phyloP scores from a whole-genome alignment of 2,888 invertebrate genomes.

The Melanargia galathea region DNA sequence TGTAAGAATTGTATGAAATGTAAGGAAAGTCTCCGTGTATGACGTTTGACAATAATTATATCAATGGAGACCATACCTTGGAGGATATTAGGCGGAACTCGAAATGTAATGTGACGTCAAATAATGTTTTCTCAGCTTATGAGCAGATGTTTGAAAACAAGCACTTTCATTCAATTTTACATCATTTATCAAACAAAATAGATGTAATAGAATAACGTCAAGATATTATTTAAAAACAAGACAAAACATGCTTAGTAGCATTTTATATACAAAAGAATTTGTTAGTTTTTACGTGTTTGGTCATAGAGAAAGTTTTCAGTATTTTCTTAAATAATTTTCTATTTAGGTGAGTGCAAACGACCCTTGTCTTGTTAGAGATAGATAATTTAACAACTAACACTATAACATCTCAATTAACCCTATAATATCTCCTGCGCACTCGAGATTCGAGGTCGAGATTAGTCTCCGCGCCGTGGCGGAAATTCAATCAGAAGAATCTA shows the following conservation, averaged over 20 bases:
- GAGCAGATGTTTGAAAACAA: slow-evolving; percentile 64
- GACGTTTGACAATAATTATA: slow-evolving; percentile 79
- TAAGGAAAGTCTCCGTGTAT: slow-evolving; percentile 53
- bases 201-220: slow-evolving; percentile 7
- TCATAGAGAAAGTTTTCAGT: too few relatives aligned
- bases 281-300: too few relatives aligned
- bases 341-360: too few relatives aligned
- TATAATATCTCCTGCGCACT: too few relatives aligned
- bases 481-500: too few relatives aligned
- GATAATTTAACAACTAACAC: too few relatives aligned
- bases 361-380: too few relatives aligned
- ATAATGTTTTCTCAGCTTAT: slow-evolving; percentile 75
- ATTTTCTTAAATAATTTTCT: too few relatives aligned
- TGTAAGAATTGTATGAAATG: slow-evolving; percentile 42
- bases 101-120: slow-evolving; percentile 57
- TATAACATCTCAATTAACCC: too few relatives aligned
- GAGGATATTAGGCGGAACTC: slow-evolving; percentile 72
- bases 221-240: not conserved
- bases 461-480: too few relatives aligned
- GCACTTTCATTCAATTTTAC: slow-evolving; percentile 32
- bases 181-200: slow-evolving; percentile 31
- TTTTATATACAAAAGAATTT: not conserved
- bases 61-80: slow-evolving; percentile 55
- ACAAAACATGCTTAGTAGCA: not conserved
- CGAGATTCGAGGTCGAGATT: too few relatives aligned